Percentiles rank a stretch among this genome's conserved stretches.
phyloP scores from a whole-genome alignment of 2,113 vertebrate genomes.

The Caretta caretta region DNA sequence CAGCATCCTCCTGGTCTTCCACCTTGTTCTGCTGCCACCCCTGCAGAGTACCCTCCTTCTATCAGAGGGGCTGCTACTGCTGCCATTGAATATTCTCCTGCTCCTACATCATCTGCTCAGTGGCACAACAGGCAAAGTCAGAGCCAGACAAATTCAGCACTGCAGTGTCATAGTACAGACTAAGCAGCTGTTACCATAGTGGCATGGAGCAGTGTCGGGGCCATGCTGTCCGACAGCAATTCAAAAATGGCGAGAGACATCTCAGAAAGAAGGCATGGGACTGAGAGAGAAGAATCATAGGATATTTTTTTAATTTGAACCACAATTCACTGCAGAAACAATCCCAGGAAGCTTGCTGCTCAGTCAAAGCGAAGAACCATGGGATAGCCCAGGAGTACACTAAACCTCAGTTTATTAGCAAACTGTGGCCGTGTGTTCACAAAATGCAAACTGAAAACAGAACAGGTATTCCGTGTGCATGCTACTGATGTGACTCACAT shows the following conservation, averaged over 20 bases:
- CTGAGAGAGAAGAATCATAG: too few relatives aligned
- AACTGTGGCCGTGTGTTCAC: too few relatives aligned
- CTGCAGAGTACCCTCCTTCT: too few relatives aligned
- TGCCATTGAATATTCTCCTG: background rate
- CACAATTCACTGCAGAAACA: background rate
- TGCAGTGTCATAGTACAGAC: background rate
- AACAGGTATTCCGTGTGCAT: background rate
- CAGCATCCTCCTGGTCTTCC: background rate
- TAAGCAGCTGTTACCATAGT: background rate
- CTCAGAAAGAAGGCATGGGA: background rate
- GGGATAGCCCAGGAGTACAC: background rate
- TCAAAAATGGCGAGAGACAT: background rate
- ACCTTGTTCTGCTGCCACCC: background rate
- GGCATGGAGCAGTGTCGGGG: background rate
- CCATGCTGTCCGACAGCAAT: background rate
- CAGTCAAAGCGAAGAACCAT: background rate
- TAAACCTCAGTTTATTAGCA: background rate
- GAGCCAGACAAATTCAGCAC: background rate
- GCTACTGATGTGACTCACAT: background rate
- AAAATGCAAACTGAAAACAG: background rate
- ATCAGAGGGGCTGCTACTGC: background rate
- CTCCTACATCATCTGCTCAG: background rate
- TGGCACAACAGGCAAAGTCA: background rate
- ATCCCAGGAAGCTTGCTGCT: background rate
- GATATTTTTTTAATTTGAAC: background rate